Evolutionary conservation across 2,888 invertebrate species (phyloP), one percentile per base, ranked within the genome.

Genomic region (Ceraclea dissimilis): DNA sequence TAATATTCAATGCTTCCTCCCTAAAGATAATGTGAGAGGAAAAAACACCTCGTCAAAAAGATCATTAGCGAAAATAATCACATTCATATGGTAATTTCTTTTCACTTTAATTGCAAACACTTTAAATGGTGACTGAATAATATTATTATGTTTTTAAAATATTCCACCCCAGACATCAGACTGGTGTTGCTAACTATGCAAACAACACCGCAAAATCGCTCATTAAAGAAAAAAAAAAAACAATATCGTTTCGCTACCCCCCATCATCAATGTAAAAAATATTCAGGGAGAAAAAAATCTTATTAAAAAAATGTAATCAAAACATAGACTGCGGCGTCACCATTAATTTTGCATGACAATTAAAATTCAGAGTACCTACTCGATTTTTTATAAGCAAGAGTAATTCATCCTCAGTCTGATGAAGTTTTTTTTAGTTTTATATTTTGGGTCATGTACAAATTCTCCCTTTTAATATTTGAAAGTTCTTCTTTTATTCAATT

Each of bases 321-420:
- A 62, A 62, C 61, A 62, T 60, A 54, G 54, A 56, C 54, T 46
- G 51, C 46, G 51, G 49, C 55, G 56, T 57, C 56, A 59, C 54
- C 60, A 62, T 60, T 60, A 62, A 60, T 62, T 62, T 60, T 62
- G 62, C 62, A 62, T 62, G 52, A 62, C 62, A 62, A 62, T 62
- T 60, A 60, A 62, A 52, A 52, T 39, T 46, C 51, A 16, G 19
- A 52, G 51, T 51, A 48, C 52, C 48, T 43, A 31, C 39, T 39
- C 39, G 13, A 16, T 39, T 39, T 39, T 39, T 39, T 39, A 5
- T 26, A 6, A 6, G 26, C 13, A 39, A 39, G 39, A 8, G 39
- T 39, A 39, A 39, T 39, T 39, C 13, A 39, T 39, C 5, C 16
- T 39, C 16, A 13, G 13, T 6, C 10, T 26, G 10, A 26, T 26